Base-by-base conservation (phyloP, 1,140 invertebrate species). In the Paralvinella palmiformis region DNA sequence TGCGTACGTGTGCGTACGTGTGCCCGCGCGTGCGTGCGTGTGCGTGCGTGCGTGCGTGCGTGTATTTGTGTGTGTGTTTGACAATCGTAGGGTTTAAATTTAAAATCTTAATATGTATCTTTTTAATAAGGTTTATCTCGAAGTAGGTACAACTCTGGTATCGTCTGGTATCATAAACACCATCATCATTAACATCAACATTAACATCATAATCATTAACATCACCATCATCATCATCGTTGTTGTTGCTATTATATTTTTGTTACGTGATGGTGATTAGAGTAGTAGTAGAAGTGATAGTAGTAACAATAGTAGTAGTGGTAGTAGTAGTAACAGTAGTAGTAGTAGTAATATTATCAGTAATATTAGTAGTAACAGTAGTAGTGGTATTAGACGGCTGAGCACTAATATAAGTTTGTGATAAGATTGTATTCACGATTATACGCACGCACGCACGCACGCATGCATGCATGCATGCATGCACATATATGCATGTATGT, bases 401-500 rank as follows among this genome's bases (percentile, higher is more conserved):
- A 13, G 13, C 37, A 15, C 37, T 44, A 44, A 50, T 50, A 17
- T 50, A 50, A 22, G 15, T 50, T 22, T 50, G 15, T 50, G 27
- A 17, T 50, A 50, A 22, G 15, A 22, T 22, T 50, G 15, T 50
- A 50, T 1, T 7, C 27, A 10, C 27, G 15, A 22, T 22, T 6
- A 4, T 6, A 15, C 27, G 15, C 27, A 50, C 27, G 15, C 27
- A 50, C 27, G 15, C 27, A 50, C 0, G 15, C 15, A 50, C 27
- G 15, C 15, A 50, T 50, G 15, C 15, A 50, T 50, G 15, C 15
- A 50, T 50, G 15, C 15, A 50, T 50, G 15, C 15, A 50, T 50
- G 15, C 15, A 50, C 27, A 52, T 52, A n/a, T 52, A 52, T 52
- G n/a, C 31, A 52, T 52, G n/a, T 52, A 52, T 52, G n/a, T 52